These are phyloP conservation scores for Ptilodon capucinus DNA, from an alignment of 2,888 invertebrate species.

Conservation along the genomic window DNA sequence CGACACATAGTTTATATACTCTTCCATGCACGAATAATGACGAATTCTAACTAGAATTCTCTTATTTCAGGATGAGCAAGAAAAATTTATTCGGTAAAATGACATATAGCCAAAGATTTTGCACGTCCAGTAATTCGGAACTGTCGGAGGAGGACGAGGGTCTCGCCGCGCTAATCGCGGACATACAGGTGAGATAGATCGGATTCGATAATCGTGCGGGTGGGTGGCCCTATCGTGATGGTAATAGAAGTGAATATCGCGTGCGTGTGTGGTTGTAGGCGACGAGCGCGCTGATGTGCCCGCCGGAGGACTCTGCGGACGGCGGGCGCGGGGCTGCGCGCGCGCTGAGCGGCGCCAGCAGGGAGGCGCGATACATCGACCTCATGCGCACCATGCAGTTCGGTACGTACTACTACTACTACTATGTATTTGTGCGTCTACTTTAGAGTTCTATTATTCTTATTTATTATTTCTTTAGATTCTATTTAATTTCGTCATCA, in stretches of 20 bases:
- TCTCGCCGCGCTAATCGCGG: constrained; percentile 93
- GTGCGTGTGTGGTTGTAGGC: constrained; percentile 47
- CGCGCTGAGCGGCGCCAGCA: constrained; percentile 54
- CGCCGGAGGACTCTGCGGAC: constrained; percentile 56
- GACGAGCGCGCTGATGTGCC: constrained; percentile 72
- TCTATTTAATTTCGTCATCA: too few species aligned
- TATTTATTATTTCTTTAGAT: too few species aligned
- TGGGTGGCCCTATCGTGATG: too few species aligned
- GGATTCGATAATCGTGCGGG: too few species aligned
- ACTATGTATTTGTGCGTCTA: too few species aligned
- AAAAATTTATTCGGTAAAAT: constrained; percentile 82
- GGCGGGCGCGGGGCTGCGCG: constrained; percentile 54
- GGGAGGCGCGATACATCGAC: constrained; percentile 87
- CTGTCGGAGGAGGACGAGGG: constrained; percentile 95
- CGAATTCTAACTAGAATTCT: too few species aligned
- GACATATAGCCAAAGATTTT: constrained; percentile 80
- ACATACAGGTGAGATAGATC: constrained; percentile 87
- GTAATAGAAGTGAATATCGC: neutral
- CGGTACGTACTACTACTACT: constrained; percentile 74
- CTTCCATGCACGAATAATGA: too few species aligned
- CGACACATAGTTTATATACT: too few species aligned
- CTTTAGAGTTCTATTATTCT: too few species aligned
- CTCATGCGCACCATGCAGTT: constrained; percentile 95
- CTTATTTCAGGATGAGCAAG: constrained; percentile 82
- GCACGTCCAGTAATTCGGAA: constrained; percentile 70